Evolutionary conservation across 2,888 invertebrate genomes (phyloP).

Genomic region (Pyrrhia umbra): DNA sequence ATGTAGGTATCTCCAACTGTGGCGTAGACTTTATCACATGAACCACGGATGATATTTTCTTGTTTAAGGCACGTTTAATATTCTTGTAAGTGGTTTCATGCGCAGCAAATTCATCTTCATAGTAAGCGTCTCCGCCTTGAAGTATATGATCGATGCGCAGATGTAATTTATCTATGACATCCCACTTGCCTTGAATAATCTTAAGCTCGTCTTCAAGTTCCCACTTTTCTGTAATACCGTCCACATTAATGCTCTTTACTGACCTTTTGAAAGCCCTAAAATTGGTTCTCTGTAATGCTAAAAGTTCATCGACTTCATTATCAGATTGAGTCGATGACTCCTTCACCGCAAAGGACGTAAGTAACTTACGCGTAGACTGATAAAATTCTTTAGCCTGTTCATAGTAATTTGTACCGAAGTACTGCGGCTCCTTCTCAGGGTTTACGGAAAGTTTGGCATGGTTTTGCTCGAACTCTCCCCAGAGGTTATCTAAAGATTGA

Average conservation of each 20-base stretch:
- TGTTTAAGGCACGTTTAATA: not conserved
- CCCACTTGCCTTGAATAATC: not conserved
- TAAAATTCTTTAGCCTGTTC: conserved; percentile 1
- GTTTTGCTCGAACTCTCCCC: conserved; percentile 5
- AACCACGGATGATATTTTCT: not conserved
- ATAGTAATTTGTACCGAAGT: not conserved
- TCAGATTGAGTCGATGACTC: not conserved
- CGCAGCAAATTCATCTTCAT: not conserved
- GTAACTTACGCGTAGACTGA: not conserved
- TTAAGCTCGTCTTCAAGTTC: conserved; percentile 3
- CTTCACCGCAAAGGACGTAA: conserved; percentile 1
- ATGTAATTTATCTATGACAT: not conserved
- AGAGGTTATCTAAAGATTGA: not conserved
- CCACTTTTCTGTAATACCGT: not conserved
- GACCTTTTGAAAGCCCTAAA: conserved; percentile 1
- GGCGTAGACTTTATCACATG: not conserved
- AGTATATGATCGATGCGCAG: conserved; percentile 5
- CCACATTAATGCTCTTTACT: not conserved
- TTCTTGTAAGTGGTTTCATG: not conserved
- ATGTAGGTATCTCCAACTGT: not conserved
- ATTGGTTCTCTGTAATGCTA: not conserved
- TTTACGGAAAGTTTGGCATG: not conserved
- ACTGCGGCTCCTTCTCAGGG: not conserved
- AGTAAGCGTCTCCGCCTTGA: not conserved
- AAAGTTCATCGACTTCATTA: not conserved